Conservation (phyloP, 2,113 vertebrate species). For the Pipra filicauda region DNA sequence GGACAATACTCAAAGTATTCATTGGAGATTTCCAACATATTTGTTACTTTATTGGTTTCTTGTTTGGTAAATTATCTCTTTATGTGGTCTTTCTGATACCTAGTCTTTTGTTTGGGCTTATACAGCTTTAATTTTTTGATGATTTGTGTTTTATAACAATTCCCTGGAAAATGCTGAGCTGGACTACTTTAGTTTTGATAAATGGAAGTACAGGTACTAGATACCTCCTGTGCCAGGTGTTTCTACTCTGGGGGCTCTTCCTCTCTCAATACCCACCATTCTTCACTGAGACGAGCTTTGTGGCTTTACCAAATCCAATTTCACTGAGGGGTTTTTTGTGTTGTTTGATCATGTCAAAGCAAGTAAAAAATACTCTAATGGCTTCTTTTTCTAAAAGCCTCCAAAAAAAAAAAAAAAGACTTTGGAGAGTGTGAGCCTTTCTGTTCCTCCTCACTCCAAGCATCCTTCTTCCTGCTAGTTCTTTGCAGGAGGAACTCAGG, state of each 20-base stretch:
- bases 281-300: neutral
- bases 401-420: neutral
- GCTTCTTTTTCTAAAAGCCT: neutral
- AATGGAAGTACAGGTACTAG: neutral
- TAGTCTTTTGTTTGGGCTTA: neutral
- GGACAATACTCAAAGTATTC: neutral
- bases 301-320: neutral
- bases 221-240: neutral
- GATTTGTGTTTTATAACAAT: neutral
- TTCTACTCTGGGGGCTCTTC: neutral
- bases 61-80: neutral
- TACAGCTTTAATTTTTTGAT: neutral
- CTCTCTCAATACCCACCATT: neutral
- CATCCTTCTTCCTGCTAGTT: neutral
- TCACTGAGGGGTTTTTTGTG: neutral
- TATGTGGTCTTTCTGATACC: neutral
- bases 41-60: neutral
- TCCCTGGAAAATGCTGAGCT: neutral
- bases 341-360: neutral
- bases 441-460: neutral
- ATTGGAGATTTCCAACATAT: neutral
- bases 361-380: neutral
- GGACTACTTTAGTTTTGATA: neutral
- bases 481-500: conserved; percentile 9
- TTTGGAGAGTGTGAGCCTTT: neutral